phyloP scores from a whole-genome alignment of 2,888 invertebrate genomes.

The Diplazon laetatorius region DNA sequence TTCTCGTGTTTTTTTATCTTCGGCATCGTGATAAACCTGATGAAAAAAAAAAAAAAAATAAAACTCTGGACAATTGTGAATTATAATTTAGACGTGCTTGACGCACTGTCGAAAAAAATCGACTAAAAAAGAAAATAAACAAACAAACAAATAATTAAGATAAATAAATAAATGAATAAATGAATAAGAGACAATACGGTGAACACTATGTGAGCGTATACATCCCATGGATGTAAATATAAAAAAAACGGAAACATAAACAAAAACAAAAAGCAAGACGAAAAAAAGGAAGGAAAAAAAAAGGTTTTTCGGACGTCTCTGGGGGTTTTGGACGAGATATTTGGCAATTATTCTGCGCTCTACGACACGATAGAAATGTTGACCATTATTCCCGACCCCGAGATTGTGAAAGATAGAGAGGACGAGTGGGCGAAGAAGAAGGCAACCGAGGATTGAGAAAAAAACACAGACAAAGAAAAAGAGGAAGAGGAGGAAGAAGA shows the following conservation, averaged over 20 bases:
- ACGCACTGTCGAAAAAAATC: constrained; percentile 70
- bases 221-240: constrained; percentile 81
- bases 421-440: constrained; percentile 50
- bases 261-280: too few relatives aligned
- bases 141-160: constrained; percentile 69
- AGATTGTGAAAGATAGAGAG: too few relatives aligned
- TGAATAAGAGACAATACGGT: constrained; percentile 72
- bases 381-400: constrained; percentile 78
- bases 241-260: too few relatives aligned
- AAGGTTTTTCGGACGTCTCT: too few relatives aligned
- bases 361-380: constrained; percentile 78
- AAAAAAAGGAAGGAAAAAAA: too few relatives aligned
- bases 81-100: constrained; percentile 75
- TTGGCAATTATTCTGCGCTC: constrained; percentile 78
- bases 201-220: constrained; percentile 74
- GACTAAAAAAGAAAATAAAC: too few relatives aligned
- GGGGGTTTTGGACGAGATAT: too few relatives aligned
- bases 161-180: constrained; percentile 55
- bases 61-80: constrained; percentile 68
- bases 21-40: constrained; percentile 1
- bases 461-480: too few relatives aligned
- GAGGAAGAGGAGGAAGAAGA: constrained; percentile 32
- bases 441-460: constrained; percentile 34
- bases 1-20: constrained; percentile 33
- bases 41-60: constrained; percentile 33